Conservation (phyloP, 2,888 invertebrate genomes). For the Furcula furcula region DNA sequence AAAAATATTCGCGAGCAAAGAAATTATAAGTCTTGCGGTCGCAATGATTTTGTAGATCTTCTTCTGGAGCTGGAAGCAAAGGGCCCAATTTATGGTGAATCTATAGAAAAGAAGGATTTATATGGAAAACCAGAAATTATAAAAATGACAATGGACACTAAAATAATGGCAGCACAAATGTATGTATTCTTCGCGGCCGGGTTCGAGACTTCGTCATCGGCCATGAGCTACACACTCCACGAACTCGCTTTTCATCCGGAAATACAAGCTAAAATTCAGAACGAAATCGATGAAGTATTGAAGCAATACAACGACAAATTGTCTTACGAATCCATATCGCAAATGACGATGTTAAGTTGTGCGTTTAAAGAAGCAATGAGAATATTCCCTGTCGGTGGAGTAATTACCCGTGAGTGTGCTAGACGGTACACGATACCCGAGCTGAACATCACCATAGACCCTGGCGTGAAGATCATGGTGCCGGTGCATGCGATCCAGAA, state of each 20-base stretch:
- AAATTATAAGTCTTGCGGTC: conserved; percentile 47
- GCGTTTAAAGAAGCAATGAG: conserved; percentile 56
- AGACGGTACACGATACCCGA: conserved; percentile 41
- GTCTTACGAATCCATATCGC: conserved; percentile 53
- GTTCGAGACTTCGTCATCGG: conserved; percentile 69
- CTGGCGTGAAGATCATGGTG: conserved; percentile 52
- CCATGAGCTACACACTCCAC: conserved; percentile 58
- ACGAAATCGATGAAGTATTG: conserved; percentile 58
- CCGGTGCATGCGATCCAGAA: conserved; percentile 56
- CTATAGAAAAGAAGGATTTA: conserved; percentile 41
- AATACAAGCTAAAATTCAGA: conserved; percentile 51
- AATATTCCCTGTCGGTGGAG: conserved; percentile 50
- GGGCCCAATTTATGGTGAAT: conserved; percentile 51
- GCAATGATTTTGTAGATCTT: conserved; percentile 54
- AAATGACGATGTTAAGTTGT: conserved; percentile 48
- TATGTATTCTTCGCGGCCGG: conserved; percentile 68
- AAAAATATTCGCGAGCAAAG: conserved; percentile 44
- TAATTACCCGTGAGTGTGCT: conserved; percentile 47
- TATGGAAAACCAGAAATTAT: conserved; percentile 45
- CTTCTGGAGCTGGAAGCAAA: conserved; percentile 44
- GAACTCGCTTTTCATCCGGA: conserved; percentile 61
- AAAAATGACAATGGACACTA: conserved; percentile 45
- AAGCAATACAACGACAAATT: conserved; percentile 48
- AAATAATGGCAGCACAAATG: conserved; percentile 51
- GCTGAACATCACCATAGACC: conserved; percentile 47